Percentiles rank a stretch among this genome's conserved stretches.
Evolutionary conservation across 2,113 vertebrate genomes (phyloP).

Genomic region (Paedocypris sp.): DNA sequence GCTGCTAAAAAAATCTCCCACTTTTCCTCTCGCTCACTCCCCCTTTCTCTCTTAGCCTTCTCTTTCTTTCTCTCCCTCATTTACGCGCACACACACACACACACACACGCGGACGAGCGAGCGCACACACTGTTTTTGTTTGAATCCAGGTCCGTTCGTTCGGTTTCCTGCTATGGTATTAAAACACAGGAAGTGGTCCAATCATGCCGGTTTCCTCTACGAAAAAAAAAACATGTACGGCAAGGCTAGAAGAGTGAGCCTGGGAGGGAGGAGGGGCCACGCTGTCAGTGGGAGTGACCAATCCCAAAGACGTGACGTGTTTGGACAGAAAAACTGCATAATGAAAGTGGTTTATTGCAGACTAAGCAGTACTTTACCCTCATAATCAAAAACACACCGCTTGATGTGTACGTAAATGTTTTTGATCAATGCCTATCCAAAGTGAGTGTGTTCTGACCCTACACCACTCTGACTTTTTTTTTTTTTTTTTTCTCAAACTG

Average conservation of each 20-base stretch:
- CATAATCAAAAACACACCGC: conserved; percentile 9
- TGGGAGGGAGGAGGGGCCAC: conserved; percentile 14
- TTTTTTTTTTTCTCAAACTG: background rate
- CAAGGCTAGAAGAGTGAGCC: conserved; percentile 18
- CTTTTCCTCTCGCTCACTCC: conserved; percentile 55
- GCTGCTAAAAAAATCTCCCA: conserved; percentile 75
- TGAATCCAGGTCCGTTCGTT: conserved; percentile 72
- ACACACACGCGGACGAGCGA: too few relatives aligned
- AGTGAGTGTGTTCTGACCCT: too few relatives aligned
- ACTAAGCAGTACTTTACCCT: conserved; percentile 19
- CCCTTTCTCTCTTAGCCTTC: conserved; percentile 31
- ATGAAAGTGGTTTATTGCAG: conserved; percentile 38
- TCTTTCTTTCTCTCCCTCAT: conserved; percentile 32
- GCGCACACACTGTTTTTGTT: conserved; percentile 65
- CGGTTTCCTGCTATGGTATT: conserved; percentile 70
- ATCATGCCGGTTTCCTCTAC: conserved; percentile 61
- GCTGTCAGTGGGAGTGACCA: conserved; percentile 34
- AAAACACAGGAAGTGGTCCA: conserved; percentile 72
- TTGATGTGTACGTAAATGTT: background rate
- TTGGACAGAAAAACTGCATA: conserved; percentile 37
- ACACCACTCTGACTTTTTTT: too few relatives aligned
- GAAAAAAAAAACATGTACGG: conserved; percentile 32
- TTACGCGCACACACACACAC: conserved; percentile 23
- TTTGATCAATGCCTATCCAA: background rate
- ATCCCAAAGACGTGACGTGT: conserved; percentile 37